These are phyloP conservation scores for Drosophila longiperda DNA, from an alignment of 2,888 invertebrate species.

Conservation along the genomic window DNA sequence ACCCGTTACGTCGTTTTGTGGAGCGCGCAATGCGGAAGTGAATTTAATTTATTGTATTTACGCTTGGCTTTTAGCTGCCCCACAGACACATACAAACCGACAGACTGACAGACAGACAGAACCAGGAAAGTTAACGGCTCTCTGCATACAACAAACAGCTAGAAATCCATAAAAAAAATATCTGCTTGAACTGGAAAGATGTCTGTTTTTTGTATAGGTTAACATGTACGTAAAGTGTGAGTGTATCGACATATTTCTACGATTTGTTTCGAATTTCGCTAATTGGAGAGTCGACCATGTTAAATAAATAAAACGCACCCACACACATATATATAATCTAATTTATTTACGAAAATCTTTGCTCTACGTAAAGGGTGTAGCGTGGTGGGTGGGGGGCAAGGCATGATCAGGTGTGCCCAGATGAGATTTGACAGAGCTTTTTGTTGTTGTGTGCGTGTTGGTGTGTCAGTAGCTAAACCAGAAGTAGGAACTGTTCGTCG, in stretches of 20 bases:
- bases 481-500: slow-evolving; percentile 80
- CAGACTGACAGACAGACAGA: slow-evolving; percentile 47
- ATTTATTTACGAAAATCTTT: slow-evolving; percentile 61
- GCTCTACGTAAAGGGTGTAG: slow-evolving; percentile 27
- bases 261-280: slow-evolving; percentile 69
- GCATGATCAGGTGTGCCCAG: slow-evolving; percentile 68
- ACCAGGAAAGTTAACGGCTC: slow-evolving; percentile 74
- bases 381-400: slow-evolving; percentile 11
- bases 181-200: slow-evolving; percentile 43
- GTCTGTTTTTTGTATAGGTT: slow-evolving; percentile 14
- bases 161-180: slow-evolving; percentile 57
- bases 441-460: slow-evolving; percentile 24
- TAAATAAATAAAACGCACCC: slow-evolving; percentile 56
- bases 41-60: slow-evolving; percentile 84
- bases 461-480: slow-evolving; percentile 57
- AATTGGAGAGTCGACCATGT: slow-evolving; percentile 66
- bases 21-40: slow-evolving; percentile 85
- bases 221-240: neutral
- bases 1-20: slow-evolving; percentile 81
- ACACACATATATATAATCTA: slow-evolving; percentile 23
- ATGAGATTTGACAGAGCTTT: slow-evolving; percentile 9
- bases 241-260: slow-evolving; percentile 43
- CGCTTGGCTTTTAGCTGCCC: slow-evolving; percentile 62
- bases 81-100: slow-evolving; percentile 37
- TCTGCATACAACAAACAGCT: slow-evolving; percentile 17